These are phyloP conservation scores for Euplagia quadripunctaria DNA, from an alignment of 2,888 invertebrate species.

Conservation along the genomic window DNA sequence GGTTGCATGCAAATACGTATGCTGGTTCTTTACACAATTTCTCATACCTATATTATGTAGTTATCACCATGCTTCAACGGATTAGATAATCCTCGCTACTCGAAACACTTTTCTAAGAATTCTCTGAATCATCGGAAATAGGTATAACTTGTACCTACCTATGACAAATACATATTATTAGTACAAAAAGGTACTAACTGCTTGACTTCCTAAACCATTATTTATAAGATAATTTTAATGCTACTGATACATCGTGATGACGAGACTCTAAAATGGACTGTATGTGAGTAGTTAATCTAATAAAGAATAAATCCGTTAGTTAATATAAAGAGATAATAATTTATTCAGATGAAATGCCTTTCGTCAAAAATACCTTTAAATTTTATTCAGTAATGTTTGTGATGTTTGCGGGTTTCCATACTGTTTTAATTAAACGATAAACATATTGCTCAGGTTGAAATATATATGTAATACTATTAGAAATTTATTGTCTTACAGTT, in stretches of 20 bases:
- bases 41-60: neutral
- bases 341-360: neutral
- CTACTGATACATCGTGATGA: conserved; percentile 9
- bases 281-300: neutral
- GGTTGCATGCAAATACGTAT: too few species aligned
- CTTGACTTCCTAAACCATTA: conserved; percentile 22
- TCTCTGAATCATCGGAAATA: conserved; percentile 55
- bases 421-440: neutral
- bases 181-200: conserved; percentile 17
- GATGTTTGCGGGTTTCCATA: neutral
- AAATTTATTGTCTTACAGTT: conserved; percentile 1
- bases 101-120: conserved; percentile 42
- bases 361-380: neutral
- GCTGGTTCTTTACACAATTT: too few species aligned
- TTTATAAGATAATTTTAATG: conserved; percentile 29
- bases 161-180: conserved; percentile 33
- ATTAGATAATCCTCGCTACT: conserved; percentile 49
- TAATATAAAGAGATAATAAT: neutral
- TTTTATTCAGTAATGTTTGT: neutral
- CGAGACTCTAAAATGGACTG: neutral
- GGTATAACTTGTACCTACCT: conserved; percentile 40
- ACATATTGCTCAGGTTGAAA: neutral
- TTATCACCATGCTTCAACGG: conserved; percentile 29
- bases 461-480: neutral
- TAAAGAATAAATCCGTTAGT: neutral